Evolutionary conservation across 2,888 invertebrate genomes (phyloP).

Genomic region (Anoncus sp.): DNA sequence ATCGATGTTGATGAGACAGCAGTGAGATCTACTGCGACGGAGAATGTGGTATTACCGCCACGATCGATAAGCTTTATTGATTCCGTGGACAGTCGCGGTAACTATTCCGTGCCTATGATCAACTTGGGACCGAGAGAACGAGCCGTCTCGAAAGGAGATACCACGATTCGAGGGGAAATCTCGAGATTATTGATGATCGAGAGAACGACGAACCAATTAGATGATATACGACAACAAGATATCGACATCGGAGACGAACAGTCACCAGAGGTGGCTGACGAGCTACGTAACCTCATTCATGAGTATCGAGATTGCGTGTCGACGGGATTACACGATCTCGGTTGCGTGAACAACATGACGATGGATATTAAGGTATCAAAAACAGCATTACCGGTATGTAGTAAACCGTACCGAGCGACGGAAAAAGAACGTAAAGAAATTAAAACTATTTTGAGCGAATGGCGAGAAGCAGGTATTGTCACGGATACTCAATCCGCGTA

Average conservation of each 20-base stretch:
- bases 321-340: conserved; percentile 4
- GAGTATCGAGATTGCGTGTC: conserved; percentile 27
- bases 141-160: background rate
- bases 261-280: background rate
- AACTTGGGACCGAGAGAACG: background rate
- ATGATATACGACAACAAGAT: background rate
- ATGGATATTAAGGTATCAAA: background rate
- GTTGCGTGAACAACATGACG: background rate
- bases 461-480: background rate
- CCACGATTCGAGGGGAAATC: background rate
- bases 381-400: background rate
- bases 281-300: background rate
- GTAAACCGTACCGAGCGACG: background rate
- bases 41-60: background rate
- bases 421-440: background rate
- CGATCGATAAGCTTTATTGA: background rate
- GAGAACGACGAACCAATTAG: background rate
- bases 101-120: background rate
- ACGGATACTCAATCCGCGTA: background rate
- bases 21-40: background rate
- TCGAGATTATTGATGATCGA: background rate
- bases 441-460: background rate
- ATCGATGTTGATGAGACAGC: background rate
- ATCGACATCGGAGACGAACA: conserved; percentile 24
- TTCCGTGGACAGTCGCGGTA: background rate